Base-by-base conservation (phyloP, 2,888 invertebrate genomes). In the Trilocha varians region DNA sequence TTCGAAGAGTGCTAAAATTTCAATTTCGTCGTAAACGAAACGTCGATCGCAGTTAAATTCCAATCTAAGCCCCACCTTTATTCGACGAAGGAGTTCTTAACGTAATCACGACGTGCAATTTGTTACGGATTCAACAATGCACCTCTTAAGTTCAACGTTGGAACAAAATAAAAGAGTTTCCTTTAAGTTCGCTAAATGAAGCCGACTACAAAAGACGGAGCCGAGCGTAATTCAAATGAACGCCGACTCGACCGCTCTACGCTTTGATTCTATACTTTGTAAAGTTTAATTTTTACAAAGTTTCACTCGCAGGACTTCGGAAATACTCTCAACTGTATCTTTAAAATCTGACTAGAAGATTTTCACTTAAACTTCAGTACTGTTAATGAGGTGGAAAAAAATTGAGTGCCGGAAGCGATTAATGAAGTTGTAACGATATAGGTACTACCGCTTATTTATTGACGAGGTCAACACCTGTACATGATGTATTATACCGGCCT, bases 121-220 rank as follows among this genome's bases (percentile, higher is more conserved):
- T 83, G 82, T 83, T 80, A 80, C 78, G 65, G 71, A 77, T 82
- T 79, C 73, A 83, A 85, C 85, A 84, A 84, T 84, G 84, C 80
- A 79, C 73, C 79, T 75, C 70, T 80, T 74, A 79, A 80, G 72
- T 79, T 75, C 76, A 71, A 72, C 66, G 70, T 68, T 55, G 54
- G 65, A 47, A 54, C 59, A 65, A 82, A 83, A 80, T 75, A 78
- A 79, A 84, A 77, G 73, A 77, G 67, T 70, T 59, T 63, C 65
- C 70, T 76, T 74, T 72, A 79, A 79, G 76, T 82, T 82, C 72
- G 69, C 73, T 80, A 83, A 85, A 85, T 82, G 83, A 82, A 83
- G 78, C 74, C 65, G 83, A 80, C 77, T 80, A 84, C 83, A 84
- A 85, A 84, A 82, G 84, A 70, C 80, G 68, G 73, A 68, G 66